A percentile compares a stretch with the other conserved stretches of the same genome.
Evolutionary conservation across 2,797 vertebrate genomes (phyloP).

Genomic region (Pseudomugil gertrudae): DNA sequence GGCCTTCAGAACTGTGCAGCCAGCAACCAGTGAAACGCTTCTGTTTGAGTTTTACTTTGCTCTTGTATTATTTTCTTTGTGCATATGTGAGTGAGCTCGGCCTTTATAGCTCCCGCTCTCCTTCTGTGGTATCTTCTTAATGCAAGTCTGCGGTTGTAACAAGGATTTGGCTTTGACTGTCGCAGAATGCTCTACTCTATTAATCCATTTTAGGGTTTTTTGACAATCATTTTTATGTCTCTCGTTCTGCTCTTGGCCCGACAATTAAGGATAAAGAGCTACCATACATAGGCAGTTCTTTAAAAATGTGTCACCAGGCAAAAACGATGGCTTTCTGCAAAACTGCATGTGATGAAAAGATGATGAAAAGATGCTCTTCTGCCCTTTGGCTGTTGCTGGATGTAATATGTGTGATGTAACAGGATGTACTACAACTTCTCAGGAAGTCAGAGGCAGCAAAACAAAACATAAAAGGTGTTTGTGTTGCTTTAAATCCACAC

Average conservation of each 20-base stretch:
- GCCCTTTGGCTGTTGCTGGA: slow-evolving; percentile 20
- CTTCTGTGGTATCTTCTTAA: slow-evolving; percentile 56
- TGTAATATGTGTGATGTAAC: slow-evolving; percentile 43
- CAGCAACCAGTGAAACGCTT: slow-evolving; percentile 37
- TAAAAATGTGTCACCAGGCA: slow-evolving; percentile 41
- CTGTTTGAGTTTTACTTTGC: slow-evolving; percentile 18
- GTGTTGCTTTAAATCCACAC: background rate
- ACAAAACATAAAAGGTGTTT: slow-evolving; percentile 8
- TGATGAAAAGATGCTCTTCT: slow-evolving; percentile 30
- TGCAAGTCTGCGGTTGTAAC: slow-evolving; percentile 54
- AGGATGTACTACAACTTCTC: slow-evolving; percentile 19
- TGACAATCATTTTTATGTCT: slow-evolving; percentile 50
- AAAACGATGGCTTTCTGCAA: slow-evolving; percentile 17
- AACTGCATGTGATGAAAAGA: slow-evolving; percentile 32
- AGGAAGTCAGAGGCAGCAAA: slow-evolving; percentile 16
- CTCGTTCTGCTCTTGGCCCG: slow-evolving; percentile 43
- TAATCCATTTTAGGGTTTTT: slow-evolving; percentile 76
- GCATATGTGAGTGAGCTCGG: background rate
- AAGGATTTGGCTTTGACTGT: slow-evolving; percentile 67
- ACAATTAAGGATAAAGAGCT: slow-evolving; percentile 41
- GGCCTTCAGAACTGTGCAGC: slow-evolving; percentile 42
- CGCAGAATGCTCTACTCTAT: slow-evolving; percentile 64
- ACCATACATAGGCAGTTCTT: slow-evolving; percentile 13
- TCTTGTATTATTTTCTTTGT: slow-evolving; percentile 6
- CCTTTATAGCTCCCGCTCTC: slow-evolving; percentile 13